phyloP scores from a whole-genome alignment of 1,140 invertebrate species.

The Mylabris phalerata region DNA sequence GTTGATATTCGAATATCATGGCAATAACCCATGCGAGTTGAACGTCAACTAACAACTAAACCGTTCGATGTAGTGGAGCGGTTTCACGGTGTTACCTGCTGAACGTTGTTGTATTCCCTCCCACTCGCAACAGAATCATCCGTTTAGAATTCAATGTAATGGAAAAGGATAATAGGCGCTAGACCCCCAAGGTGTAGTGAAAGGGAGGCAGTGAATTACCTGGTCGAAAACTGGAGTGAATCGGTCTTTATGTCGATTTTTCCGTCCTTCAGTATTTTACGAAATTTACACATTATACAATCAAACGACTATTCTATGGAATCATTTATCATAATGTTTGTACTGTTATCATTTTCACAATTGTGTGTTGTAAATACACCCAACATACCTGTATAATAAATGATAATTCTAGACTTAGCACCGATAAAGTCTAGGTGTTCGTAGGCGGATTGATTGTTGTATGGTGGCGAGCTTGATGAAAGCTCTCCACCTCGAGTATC shows the following conservation, averaged over 20 bases:
- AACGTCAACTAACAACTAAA: slow-evolving; percentile 27
- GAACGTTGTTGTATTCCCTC: slow-evolving; percentile 15
- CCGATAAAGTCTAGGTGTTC: too few species aligned
- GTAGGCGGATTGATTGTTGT: too few species aligned
- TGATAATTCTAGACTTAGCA: too few species aligned
- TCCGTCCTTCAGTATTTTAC: neutral
- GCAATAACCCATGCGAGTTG: slow-evolving; percentile 7
- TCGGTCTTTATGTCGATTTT: neutral
- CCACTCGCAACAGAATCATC: slow-evolving; percentile 14
- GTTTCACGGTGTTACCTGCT: slow-evolving; percentile 16
- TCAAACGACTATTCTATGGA: too few species aligned
- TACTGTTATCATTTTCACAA: too few species aligned
- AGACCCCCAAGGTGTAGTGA: slow-evolving; percentile 28
- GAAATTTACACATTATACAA: neutral
- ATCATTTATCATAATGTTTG: too few species aligned
- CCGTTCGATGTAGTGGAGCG: neutral
- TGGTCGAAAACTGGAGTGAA: slow-evolving; percentile 25
- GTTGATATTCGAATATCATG: neutral
- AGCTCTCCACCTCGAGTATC: too few species aligned
- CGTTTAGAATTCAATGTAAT: neutral
- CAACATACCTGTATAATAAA: too few species aligned
- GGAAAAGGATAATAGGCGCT: slow-evolving; percentile 6
- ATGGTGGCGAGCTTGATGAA: too few species aligned
- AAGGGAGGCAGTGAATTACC: slow-evolving; percentile 24
- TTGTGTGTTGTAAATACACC: too few species aligned